Evolutionary conservation across 2,888 invertebrate species (phyloP).

Genomic region (Atherix ibis): DNA sequence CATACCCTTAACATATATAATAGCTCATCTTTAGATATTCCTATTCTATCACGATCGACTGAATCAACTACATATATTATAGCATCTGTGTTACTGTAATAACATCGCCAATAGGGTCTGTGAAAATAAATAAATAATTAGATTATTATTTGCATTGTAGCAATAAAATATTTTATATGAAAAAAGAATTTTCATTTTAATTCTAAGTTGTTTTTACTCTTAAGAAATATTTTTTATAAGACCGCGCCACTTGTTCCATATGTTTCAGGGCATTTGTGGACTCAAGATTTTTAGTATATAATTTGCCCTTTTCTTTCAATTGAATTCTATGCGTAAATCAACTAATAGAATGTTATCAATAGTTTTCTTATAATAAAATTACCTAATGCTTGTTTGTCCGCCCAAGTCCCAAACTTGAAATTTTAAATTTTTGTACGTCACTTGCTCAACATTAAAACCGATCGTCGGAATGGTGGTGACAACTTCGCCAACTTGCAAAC

Average conservation of each 20-base stretch:
- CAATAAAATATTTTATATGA: no score
- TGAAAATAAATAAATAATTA: constrained; percentile 19
- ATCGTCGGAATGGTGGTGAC: constrained; percentile 98
- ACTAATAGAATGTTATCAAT: no score
- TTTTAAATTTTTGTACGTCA: constrained; percentile 96
- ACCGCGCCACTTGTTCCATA: no score
- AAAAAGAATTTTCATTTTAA: no score
- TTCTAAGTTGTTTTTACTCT: no score
- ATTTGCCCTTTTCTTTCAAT: no score
- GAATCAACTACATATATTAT: constrained; percentile 99
- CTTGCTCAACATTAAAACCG: constrained; percentile 98
- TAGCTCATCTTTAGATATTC: constrained; percentile 96
- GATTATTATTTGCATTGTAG: no score
- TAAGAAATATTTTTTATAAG: no score
- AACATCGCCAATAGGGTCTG: constrained; percentile 99
- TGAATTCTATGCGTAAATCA: no score
- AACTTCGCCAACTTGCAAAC: constrained; percentile 95
- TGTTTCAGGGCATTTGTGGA: no score
- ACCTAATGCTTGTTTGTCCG: constrained; percentile 97
- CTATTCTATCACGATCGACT: constrained; percentile 95
- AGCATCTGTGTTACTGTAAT: constrained; percentile 99
- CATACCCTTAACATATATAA: constrained; percentile 90
- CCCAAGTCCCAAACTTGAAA: constrained; percentile 99
- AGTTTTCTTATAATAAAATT: no score
- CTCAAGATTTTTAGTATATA: no score